Evolutionary conservation across 92 coral and sea anemone genomes (phyloP), one percentile per base, ranked within the genome.

Genomic region (Phenganax marumi): DNA sequence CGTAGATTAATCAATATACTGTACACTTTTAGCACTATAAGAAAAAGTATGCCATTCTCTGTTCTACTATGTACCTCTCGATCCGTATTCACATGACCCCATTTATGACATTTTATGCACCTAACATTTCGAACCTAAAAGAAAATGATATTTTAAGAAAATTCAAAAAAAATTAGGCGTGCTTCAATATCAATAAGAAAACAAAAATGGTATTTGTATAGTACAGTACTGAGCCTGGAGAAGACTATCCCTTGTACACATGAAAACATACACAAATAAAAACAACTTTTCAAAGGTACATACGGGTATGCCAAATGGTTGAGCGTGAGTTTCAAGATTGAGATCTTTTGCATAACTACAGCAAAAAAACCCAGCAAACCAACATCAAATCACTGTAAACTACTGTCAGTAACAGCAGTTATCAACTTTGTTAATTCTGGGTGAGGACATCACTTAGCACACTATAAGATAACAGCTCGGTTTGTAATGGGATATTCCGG

Each of bases 271-370:
- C n/a, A n/a, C n/a, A n/a, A n/a, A n/a, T n/a, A n/a, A n/a, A n/a
- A 12, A 61, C 47, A 39, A 18, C 21, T 52, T 43, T 62, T 33
- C 43, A 2, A 33, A 33, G 5, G 18, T 50, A 90, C 98, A 77
- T 90, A 94, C 98, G 68, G 98, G 97, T 56, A 94, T 94, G 74
- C 98, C 98, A 94, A 94, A 94, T 33, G 98, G 98, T 60, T 94
- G 98, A 76, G 91, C 95, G 54, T 93, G 83, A 8, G 93, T 92
- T 76, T 91, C 97, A 76, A 94, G 91, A 73, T 90, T 90, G 55
- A 92, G 89, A 80, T 93, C 90, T 80, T 92, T 92, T 53, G 97
- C 88, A 85, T 94, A 94, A 43, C 98, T 94, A 75, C 8, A 83
- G 72, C 5, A 13, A 23, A 13, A 23, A 69, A 54, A 10, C 21